Evolutionary conservation across 2,888 invertebrate species (phyloP).

Genomic region (Leptura quadrifasciata): DNA sequence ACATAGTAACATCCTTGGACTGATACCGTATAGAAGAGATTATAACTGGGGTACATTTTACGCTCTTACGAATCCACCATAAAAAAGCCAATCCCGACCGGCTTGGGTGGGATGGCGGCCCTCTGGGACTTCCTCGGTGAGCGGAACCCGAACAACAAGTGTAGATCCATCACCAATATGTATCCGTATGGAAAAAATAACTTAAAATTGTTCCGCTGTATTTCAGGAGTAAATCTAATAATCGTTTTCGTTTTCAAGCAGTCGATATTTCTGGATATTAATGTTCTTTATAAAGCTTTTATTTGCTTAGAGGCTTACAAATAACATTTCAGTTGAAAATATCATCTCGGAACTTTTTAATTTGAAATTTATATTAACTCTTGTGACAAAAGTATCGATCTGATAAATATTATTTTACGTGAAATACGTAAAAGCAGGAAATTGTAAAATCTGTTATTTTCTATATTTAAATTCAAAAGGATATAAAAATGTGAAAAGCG

Average conservation of each 20-base stretch:
- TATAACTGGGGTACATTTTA: slow-evolving; percentile 24
- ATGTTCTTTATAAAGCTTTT: slow-evolving; percentile 7
- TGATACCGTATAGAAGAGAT: not conserved
- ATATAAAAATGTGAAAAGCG: too few species aligned
- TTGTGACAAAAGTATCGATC: too few species aligned
- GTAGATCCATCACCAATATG: not conserved
- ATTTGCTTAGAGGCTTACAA: not conserved
- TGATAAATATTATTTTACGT: too few species aligned
- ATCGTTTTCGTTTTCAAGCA: not conserved
- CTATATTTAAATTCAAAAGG: too few species aligned
- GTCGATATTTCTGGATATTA: not conserved
- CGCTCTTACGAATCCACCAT: slow-evolving; percentile 17
- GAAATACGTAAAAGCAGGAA: too few species aligned
- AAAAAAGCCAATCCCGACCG: slow-evolving; percentile 20
- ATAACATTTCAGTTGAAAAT: not conserved
- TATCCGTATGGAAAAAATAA: slow-evolving; percentile 6
- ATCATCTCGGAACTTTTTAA: not conserved
- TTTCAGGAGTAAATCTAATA: not conserved
- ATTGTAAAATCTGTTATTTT: too few species aligned
- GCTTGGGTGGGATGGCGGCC: slow-evolving; percentile 3
- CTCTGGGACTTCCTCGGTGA: slow-evolving; percentile 11
- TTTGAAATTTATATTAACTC: not conserved
- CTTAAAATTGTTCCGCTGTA: not conserved
- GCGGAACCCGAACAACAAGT: slow-evolving; percentile 14
- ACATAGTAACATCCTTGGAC: slow-evolving; percentile 10